phyloP scores from a whole-genome alignment of 2,797 vertebrate species.

The Acrossocheilus wenchowensis region DNA sequence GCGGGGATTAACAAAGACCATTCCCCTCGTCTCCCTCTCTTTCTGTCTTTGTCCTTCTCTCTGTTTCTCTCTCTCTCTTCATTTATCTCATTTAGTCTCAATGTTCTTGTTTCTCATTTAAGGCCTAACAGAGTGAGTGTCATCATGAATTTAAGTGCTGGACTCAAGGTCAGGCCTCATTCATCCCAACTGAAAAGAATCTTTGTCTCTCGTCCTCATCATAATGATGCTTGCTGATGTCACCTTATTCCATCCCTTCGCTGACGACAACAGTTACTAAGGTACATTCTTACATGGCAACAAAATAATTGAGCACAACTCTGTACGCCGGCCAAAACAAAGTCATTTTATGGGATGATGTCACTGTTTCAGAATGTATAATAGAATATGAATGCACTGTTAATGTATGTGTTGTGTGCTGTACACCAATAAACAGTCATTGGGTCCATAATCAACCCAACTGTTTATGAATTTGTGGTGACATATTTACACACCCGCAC shows the following conservation, averaged over 20 bases:
- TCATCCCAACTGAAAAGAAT: constrained; percentile 50
- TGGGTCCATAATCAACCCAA: constrained; percentile 30
- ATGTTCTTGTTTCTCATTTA: constrained; percentile 35
- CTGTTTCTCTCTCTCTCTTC: constrained; percentile 29
- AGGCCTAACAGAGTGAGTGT: background rate
- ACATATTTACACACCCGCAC: constrained; percentile 31
- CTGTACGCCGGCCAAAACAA: constrained; percentile 45
- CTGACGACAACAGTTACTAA: constrained; percentile 57
- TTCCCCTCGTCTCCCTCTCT: constrained; percentile 59
- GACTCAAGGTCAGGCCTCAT: constrained; percentile 67
- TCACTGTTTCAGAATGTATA: constrained; percentile 33
- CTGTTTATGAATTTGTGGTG: constrained; percentile 46
- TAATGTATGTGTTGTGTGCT: constrained; percentile 35
- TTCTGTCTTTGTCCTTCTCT: constrained; percentile 28
- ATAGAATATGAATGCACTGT: constrained; percentile 39
- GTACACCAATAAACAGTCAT: constrained; percentile 42
- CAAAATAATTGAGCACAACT: constrained; percentile 65
- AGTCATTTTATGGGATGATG: constrained; percentile 34
- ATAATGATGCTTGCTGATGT: constrained; percentile 66
- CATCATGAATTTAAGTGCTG: background rate
- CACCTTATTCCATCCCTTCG: constrained; percentile 60
- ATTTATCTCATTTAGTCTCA: constrained; percentile 43
- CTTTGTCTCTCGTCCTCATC: constrained; percentile 60
- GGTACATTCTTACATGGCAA: constrained; percentile 63
- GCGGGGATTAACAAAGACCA: constrained; percentile 80